Conservation (phyloP, 2,113 vertebrate genomes). For the Rhadina sibilatrix region DNA sequence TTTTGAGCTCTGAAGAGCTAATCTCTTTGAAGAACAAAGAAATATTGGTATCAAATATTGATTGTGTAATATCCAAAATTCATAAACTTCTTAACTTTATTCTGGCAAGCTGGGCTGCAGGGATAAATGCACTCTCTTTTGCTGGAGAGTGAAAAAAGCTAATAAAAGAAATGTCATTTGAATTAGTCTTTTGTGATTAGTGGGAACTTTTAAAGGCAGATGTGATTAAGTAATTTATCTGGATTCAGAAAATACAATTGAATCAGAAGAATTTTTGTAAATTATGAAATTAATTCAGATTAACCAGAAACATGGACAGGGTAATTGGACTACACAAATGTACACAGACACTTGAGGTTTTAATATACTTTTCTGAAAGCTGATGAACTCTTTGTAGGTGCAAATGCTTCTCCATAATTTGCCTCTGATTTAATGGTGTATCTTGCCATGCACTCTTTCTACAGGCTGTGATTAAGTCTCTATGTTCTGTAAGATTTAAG, state of each 20-base stretch:
- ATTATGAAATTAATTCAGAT: background rate
- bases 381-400: background rate
- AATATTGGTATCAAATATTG: slow-evolving; percentile 24
- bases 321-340: background rate
- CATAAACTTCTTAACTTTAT: background rate
- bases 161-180: background rate
- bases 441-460: background rate
- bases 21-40: slow-evolving; percentile 29
- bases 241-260: background rate
- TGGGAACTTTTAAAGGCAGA: background rate
- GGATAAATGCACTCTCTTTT: background rate
- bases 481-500: background rate
- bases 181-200: background rate
- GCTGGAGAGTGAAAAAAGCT: background rate
- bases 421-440: background rate
- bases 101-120: background rate
- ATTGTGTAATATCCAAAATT: slow-evolving; percentile 2
- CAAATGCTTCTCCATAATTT: background rate
- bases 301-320: background rate
- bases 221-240: background rate
- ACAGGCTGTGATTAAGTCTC: background rate
- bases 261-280: background rate
- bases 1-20: slow-evolving; percentile 10
- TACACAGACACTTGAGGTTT: background rate
- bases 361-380: background rate